Evolutionary conservation across 2,888 invertebrate genomes (phyloP), one percentile per base, ranked within the genome.

Genomic region (Scaptomyza flava): DNA sequence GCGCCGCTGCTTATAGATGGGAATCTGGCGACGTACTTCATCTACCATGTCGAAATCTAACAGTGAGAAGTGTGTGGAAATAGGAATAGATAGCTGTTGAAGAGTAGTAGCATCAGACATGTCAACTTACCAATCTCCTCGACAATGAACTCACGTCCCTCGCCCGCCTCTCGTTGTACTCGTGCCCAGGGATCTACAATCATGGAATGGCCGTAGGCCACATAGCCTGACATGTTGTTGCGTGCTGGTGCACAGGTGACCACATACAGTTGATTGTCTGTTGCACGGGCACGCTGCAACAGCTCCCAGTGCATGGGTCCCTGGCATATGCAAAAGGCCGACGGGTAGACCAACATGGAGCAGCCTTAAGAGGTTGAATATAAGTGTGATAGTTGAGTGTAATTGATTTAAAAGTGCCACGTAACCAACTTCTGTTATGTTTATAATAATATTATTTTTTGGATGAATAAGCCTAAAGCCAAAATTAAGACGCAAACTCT

Each of bases 291-390:
- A 47, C 96, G 93, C 65, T 95, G 95, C 17, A 99, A 93, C 5
- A 98, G 91, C 89, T 98, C 96, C 98, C 98, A 99, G 92, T 99
- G 98, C 59, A 95, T 93, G 0, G 98, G 98, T 0, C 99, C 99
- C 72, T 91, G 91, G 36, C 89, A 87, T 33, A 84, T 81, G 67
- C 90, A 90, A 42, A 99, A 99, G 3, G 98, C 98, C 23, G 96
- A 98, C 0, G 99, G 98, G 93, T 98, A 99, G 43, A 99, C 93
- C 36, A 99, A 92, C 79, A 98, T 91, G 47, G 97, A 94, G 89
- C 98, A 98, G 0, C 96, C 97, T 95, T 3, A 85, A 9, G 3
- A 27, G 14, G 11, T 3, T 1, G 2, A 9, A 14, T 3, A 0
- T n/a, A 9, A n/a, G 6, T 4, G 27, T 4, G 27, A 53, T 1